Evolutionary conservation across 2,888 invertebrate genomes (phyloP).

Genomic region (Agrilus cyanescens): DNA sequence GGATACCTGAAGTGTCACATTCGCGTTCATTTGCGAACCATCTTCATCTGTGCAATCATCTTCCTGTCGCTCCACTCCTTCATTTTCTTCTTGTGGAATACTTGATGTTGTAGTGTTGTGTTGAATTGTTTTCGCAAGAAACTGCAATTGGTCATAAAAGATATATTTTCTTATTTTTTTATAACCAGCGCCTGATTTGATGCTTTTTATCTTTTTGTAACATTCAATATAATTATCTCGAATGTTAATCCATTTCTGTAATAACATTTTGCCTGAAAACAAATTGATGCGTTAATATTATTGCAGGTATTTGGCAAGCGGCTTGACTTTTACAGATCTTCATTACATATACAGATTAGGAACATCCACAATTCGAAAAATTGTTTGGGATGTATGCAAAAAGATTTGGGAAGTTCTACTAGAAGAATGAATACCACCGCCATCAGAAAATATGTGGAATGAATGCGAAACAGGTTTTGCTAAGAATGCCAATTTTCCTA

Average conservation of each 20-base stretch:
- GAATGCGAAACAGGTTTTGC: conserved; percentile 16
- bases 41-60: too few species aligned
- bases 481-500: conserved; percentile 17
- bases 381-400: conserved; percentile 23
- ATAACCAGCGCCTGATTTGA: conserved; percentile 1
- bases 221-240: conserved; percentile 3
- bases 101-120: conserved; percentile 1
- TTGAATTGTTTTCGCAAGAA: conserved; percentile 2
- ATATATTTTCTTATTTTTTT: conserved; percentile 5
- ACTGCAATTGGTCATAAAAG: too few species aligned
- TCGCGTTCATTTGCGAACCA: too few species aligned
- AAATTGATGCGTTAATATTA: neutral
- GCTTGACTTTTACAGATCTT: conserved; percentile 21
- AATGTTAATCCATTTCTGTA: conserved; percentile 3
- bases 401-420: conserved; percentile 21
- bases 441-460: conserved; percentile 11
- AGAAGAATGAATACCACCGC: conserved; percentile 4
- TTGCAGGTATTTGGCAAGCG: conserved; percentile 23
- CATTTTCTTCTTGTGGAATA: neutral
- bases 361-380: conserved; percentile 21
- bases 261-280: conserved; percentile 3
- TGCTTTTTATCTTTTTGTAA: conserved; percentile 4
- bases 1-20: conserved; percentile 1
- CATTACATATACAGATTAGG: conserved; percentile 24
- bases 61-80: neutral